These are phyloP conservation scores for Orchesella flavescens DNA, from an alignment of 2,888 invertebrate species.

Conservation along the genomic window DNA sequence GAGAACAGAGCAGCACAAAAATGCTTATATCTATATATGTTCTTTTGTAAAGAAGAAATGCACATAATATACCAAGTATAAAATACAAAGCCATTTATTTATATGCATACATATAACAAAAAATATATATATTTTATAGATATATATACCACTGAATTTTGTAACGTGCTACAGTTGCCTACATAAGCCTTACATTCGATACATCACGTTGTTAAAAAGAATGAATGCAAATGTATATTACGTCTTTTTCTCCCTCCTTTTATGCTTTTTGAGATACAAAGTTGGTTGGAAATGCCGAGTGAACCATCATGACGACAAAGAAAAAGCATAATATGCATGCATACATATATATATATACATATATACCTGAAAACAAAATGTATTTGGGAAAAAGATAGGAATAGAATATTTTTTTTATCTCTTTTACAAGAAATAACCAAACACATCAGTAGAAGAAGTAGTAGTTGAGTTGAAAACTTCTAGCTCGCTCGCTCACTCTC, in stretches of 20 bases:
- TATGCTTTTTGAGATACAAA: background rate
- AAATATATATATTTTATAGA: conserved; percentile 6
- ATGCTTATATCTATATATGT: background rate
- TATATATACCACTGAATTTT: background rate
- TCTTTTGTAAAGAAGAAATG: background rate
- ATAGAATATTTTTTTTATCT: conserved; percentile 8
- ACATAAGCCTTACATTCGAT: background rate
- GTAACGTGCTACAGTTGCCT: too few relatives aligned
- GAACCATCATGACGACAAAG: conserved; percentile 21
- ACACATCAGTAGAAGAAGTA: conserved; percentile 28
- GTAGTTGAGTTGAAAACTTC: too few relatives aligned
- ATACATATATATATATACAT: background rate
- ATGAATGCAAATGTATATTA: background rate
- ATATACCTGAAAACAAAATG: background rate
- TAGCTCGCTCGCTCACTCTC: conserved; percentile 31
- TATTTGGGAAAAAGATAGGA: background rate
- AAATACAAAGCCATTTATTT: conserved; percentile 4
- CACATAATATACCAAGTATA: background rate
- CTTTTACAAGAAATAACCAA: conserved; percentile 6
- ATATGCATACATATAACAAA: background rate
- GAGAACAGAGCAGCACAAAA: conserved; percentile 3
- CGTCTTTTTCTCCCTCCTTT: background rate
- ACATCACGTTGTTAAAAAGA: conserved; percentile 1
- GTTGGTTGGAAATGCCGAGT: conserved; percentile 20
- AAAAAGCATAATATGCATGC: background rate